Conservation (phyloP, 2,797 vertebrate species). For the Tinamus major region DNA sequence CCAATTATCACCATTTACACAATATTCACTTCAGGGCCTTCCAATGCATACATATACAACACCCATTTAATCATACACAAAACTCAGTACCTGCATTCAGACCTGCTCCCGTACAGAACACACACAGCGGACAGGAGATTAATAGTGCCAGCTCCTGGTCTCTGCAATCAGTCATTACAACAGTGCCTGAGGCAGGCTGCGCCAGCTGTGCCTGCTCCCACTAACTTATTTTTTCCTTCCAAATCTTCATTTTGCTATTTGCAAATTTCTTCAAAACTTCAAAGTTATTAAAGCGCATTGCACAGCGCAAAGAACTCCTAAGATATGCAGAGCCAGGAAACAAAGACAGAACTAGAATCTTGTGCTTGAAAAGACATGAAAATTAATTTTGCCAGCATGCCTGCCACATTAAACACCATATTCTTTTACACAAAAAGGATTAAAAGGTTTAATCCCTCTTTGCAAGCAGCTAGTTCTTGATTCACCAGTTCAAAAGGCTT, state of each 20-base stretch:
- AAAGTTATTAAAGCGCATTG: constrained; percentile 36
- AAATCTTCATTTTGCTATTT: constrained; percentile 38
- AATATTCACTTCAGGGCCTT: constrained; percentile 59
- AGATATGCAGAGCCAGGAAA: constrained; percentile 37
- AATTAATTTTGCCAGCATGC: constrained; percentile 73
- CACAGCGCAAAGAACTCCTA: background rate
- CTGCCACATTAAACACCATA: constrained; percentile 71
- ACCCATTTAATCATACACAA: constrained; percentile 9
- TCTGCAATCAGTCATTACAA: background rate
- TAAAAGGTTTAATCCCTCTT: constrained; percentile 71
- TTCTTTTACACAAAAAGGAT: constrained; percentile 66
- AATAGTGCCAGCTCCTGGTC: background rate
- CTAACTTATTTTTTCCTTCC: background rate
- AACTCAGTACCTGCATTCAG: constrained; percentile 1
- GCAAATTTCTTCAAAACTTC: constrained; percentile 54
- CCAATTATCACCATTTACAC: constrained; percentile 67
- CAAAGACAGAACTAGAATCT: constrained; percentile 53
- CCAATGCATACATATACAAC: constrained; percentile 5
- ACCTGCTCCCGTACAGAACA: background rate
- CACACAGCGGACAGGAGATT: accelerated
- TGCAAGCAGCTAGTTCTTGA: constrained; percentile 65
- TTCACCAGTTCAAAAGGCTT: constrained; percentile 64
- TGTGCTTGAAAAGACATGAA: constrained; percentile 71
- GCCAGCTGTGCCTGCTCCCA: background rate
- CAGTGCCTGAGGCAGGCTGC: accelerated